Evolutionary conservation across 1,140 invertebrate species (phyloP).

Genomic region (Helicoverpa armigera): DNA sequence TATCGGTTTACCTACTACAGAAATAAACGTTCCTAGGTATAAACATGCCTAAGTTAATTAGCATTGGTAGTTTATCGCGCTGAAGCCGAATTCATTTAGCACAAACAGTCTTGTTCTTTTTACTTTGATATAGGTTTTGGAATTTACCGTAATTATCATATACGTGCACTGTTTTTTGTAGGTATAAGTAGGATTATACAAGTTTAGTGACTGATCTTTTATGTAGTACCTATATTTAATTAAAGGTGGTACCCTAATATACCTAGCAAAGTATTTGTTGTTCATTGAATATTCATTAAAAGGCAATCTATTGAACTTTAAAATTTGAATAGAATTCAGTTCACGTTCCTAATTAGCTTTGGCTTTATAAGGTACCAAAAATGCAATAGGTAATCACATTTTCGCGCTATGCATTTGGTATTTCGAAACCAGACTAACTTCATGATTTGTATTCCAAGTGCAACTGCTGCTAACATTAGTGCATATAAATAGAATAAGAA

Average conservation of each 20-base stretch:
- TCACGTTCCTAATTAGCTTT: conserved; percentile 21
- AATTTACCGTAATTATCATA: not conserved
- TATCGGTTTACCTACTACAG: conserved; percentile 7
- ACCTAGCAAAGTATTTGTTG: not conserved
- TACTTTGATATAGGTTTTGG: not conserved
- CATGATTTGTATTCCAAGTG: conserved; percentile 53
- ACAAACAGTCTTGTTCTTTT: not conserved
- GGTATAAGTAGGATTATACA: too few species aligned
- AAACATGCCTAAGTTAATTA: conserved; percentile 5
- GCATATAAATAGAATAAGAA: conserved; percentile 7
- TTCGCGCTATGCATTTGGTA: conserved; percentile 50
- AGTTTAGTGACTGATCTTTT: too few species aligned
- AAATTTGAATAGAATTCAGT: conserved; percentile 26
- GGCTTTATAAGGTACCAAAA: conserved; percentile 15
- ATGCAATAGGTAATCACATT: conserved; percentile 28
- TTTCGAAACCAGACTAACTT: conserved; percentile 58
- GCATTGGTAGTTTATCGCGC: conserved; percentile 3
- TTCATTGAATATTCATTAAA: conserved; percentile 28
- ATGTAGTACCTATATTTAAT: too few species aligned
- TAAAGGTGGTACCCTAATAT: too few species aligned
- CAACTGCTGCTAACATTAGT: not conserved
- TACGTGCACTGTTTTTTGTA: not conserved
- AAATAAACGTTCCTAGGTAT: not conserved
- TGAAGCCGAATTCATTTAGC: not conserved
- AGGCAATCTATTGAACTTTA: conserved; percentile 38